These are phyloP conservation scores for Lamproptera curius DNA, from an alignment of 2,888 invertebrate species.

Conservation along the genomic window DNA sequence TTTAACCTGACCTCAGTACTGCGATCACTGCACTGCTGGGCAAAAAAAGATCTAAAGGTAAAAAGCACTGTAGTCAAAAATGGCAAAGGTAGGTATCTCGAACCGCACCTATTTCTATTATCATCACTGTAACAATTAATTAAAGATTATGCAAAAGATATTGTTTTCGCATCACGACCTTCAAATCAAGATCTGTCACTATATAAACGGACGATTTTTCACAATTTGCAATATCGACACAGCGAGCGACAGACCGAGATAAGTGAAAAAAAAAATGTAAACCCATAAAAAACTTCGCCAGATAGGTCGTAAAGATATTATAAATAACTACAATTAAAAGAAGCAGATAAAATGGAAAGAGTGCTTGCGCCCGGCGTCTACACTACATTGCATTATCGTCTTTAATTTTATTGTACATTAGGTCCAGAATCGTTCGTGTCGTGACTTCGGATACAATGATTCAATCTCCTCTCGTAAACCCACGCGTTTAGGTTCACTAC, in stretches of 20 bases:
- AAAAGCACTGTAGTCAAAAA: too few relatives aligned
- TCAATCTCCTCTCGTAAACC: conserved; percentile 43
- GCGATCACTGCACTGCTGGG: too few relatives aligned
- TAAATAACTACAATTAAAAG: conserved; percentile 22
- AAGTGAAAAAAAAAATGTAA: conserved; percentile 18
- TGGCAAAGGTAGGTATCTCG: too few relatives aligned
- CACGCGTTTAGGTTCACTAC: conserved; percentile 61
- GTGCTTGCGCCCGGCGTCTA: conserved; percentile 8
- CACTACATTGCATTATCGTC: conserved; percentile 8
- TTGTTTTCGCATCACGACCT: neutral
- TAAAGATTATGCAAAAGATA: too few relatives aligned
- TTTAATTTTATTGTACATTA: conserved; percentile 24
- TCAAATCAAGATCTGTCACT: neutral
- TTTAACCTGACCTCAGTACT: too few relatives aligned
- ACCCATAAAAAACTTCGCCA: conserved; percentile 16
- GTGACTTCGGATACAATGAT: conserved; percentile 33
- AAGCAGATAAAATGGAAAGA: conserved; percentile 21
- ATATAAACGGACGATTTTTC: neutral
- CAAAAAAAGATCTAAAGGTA: too few relatives aligned
- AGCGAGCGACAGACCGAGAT: neutral
- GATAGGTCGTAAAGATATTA: conserved; percentile 23
- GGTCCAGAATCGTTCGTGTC: conserved; percentile 38
- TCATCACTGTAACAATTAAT: too few relatives aligned
- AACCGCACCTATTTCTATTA: too few relatives aligned
- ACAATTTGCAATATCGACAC: conserved; percentile 3